Evolutionary conservation across 2,888 invertebrate species (phyloP).

Genomic region (Tinea trinotella): DNA sequence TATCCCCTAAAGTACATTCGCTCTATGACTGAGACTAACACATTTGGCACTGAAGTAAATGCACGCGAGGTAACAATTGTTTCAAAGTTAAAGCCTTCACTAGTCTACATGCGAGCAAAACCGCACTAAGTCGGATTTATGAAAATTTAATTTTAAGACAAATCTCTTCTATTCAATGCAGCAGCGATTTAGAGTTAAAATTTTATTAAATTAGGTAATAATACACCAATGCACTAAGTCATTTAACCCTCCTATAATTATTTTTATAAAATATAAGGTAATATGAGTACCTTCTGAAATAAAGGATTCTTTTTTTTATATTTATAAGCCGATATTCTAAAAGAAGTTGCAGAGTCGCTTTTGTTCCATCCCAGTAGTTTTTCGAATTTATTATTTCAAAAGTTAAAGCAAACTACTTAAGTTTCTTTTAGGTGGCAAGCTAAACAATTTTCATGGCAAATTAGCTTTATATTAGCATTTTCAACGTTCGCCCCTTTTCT

Average conservation of each 20-base stretch:
- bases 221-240: too few species aligned
- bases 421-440: slow-evolving; percentile 12
- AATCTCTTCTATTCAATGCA: neutral
- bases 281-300: neutral
- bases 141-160: slow-evolving; percentile 4
- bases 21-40: neutral
- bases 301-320: too few species aligned
- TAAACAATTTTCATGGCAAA: slow-evolving; percentile 5
- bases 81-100: slow-evolving; percentile 7
- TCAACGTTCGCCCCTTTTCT: slow-evolving; percentile 22
- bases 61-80: slow-evolving; percentile 2
- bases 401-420: slow-evolving; percentile 3
- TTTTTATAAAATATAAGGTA: neutral
- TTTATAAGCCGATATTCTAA: too few species aligned
- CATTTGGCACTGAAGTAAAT: neutral
- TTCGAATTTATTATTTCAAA: neutral
- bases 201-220: neutral
- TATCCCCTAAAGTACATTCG: slow-evolving; percentile 7
- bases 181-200: neutral
- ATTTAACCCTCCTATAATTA: too few species aligned
- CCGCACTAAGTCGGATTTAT: slow-evolving; percentile 5
- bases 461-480: slow-evolving; percentile 9
- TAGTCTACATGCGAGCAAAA: neutral
- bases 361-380: neutral
- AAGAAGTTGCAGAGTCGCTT: neutral